Evolutionary conservation across 92 coral and sea anemone species (phyloP).

Genomic region (Chrysogorgia sp.): DNA sequence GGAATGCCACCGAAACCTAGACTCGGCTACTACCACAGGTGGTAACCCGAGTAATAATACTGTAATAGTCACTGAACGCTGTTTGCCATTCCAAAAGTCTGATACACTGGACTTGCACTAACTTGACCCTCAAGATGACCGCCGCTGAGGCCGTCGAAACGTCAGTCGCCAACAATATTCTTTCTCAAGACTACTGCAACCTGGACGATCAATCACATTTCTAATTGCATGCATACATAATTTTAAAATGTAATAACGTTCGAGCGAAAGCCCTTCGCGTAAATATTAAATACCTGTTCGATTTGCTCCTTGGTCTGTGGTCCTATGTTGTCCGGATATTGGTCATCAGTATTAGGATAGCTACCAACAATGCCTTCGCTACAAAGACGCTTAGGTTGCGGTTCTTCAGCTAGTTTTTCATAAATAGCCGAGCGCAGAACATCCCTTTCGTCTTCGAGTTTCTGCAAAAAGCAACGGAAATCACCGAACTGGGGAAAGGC

Average conservation of each 20-base stretch:
- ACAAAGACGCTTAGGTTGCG: conserved; percentile 40
- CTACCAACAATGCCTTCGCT: conserved; percentile 70
- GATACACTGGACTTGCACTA: no score
- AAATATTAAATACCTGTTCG: conserved; percentile 70
- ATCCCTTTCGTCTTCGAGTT: conserved; percentile 38
- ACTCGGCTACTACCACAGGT: no score
- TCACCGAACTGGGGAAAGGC: no score
- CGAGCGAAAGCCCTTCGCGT: neutral
- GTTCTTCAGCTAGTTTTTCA: conserved; percentile 40
- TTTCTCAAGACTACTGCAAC: no score
- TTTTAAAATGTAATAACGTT: neutral
- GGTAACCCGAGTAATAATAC: no score
- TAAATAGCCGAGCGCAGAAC: conserved; percentile 32
- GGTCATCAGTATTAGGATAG: conserved; percentile 80
- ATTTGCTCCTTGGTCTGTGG: conserved; percentile 71
- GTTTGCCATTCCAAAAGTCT: no score
- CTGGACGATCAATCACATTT: no score
- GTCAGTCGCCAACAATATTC: no score
- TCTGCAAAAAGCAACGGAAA: conserved; percentile 1
- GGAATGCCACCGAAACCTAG: no score
- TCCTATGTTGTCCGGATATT: conserved; percentile 65
- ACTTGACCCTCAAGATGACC: no score
- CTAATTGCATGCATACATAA: neutral
- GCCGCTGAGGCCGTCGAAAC: no score
- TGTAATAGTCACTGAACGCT: no score